Percentiles rank a stretch among this genome's conserved stretches.
Evolutionary conservation across 2,797 vertebrate genomes (phyloP).

Genomic region (Podarcis lilfordi): DNA sequence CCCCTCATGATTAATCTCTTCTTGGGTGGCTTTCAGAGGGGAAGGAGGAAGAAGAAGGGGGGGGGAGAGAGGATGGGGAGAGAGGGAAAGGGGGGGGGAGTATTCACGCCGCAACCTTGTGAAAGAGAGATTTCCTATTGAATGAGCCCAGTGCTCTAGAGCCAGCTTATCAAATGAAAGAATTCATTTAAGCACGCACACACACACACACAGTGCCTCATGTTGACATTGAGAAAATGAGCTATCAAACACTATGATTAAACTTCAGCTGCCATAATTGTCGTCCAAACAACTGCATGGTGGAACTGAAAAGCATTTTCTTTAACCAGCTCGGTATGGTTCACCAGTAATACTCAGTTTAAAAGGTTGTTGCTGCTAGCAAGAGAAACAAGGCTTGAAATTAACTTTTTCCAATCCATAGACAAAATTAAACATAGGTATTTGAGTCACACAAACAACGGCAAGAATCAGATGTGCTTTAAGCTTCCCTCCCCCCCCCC

Average conservation of each 20-base stretch:
- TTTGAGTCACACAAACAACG: slow-evolving; percentile 76
- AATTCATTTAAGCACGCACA: slow-evolving; percentile 80
- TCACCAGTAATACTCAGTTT: slow-evolving; percentile 77
- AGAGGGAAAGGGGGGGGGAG: slow-evolving; percentile 45
- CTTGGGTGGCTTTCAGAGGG: slow-evolving; percentile 92
- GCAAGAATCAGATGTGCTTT: slow-evolving; percentile 72
- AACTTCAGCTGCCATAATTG: slow-evolving; percentile 89
- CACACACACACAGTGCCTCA: slow-evolving; percentile 79
- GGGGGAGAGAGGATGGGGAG: not conserved
- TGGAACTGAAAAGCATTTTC: slow-evolving; percentile 79
- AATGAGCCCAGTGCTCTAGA: slow-evolving; percentile 86
- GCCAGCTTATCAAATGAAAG: slow-evolving; percentile 91
- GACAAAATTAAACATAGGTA: slow-evolving; percentile 77
- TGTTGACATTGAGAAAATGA: slow-evolving; percentile 96
- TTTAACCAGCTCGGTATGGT: slow-evolving; percentile 75
- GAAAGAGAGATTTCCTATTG: slow-evolving; percentile 86
- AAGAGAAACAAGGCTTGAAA: slow-evolving; percentile 82
- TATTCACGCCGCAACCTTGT: slow-evolving; percentile 86
- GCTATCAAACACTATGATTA: slow-evolving; percentile 90
- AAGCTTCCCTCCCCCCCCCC: not conserved
- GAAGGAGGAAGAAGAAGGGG: not conserved
- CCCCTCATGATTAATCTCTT: slow-evolving; percentile 99
- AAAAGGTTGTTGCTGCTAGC: slow-evolving; percentile 79
- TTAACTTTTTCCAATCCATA: slow-evolving; percentile 80
- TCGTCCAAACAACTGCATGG: slow-evolving; percentile 83